Evolutionary conservation across 2,888 invertebrate genomes (phyloP), one percentile per base, ranked within the genome.

Genomic region (Pollenia angustigena): DNA sequence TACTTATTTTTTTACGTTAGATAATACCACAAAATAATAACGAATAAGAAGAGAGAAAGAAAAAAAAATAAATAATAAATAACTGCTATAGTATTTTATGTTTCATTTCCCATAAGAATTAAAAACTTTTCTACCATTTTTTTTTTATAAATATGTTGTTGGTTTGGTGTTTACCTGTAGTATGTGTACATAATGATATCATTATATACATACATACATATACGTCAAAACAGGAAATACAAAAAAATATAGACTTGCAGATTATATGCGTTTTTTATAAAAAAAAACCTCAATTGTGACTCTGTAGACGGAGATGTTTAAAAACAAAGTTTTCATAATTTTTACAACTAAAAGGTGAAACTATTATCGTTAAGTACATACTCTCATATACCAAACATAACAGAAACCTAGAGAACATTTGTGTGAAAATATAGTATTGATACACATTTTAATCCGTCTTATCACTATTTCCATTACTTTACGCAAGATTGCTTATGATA

Each of bases 81-180:
- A n/a, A 68, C 32, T 69, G 46, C 14, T 12, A 66, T 66, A 58
- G 64, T 50, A 79, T 79, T 78, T 79, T 79, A 79, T 83, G 64
- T 79, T 50, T 74, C 72, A 72, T 58, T 79, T 84, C 72, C 78
- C 84, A 79, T 79, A 79, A 79, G 79, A 84, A 84, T 84, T 84
- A 84, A 84, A 84, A 79, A 79, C 72, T 84, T 84, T 78, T 72
- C 78, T 72, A 66, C 56, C 72, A 62, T 44, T 50, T 32, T 50
- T 81, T 58, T 56, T 10, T 69, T 69, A 82, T 64, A 60, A 69
- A 71, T 71, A 64, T 32, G 12, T 46, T 66, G 48, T 18, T 50
- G 50, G 16, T 4, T 32, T 32, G 32, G 32, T 75, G 60, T 60
- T 50, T 68, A 42, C 8, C 23, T 48, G n/a, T 23, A n/a, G 8